A percentile compares a stretch with the other conserved stretches of the same genome.
Conservation (phyloP, 2,113 vertebrate species). For the Rhadina sibilatrix region DNA sequence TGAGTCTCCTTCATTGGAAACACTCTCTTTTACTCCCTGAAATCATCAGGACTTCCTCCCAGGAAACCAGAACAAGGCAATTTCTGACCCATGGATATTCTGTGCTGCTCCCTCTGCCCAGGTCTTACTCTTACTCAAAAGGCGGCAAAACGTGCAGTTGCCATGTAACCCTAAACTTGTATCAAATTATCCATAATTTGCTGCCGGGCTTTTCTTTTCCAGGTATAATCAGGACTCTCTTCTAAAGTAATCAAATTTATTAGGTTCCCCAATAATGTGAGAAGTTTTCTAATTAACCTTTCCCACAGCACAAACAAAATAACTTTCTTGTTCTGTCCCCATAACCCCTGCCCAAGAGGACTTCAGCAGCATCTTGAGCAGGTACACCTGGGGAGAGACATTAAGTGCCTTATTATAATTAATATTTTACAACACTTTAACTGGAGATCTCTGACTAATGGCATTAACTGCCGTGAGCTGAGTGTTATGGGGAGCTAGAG, state of each 20-base stretch:
- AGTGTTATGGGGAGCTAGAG: not conserved
- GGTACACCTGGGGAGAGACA: not conserved
- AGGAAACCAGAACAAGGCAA: not conserved
- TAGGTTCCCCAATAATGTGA: not conserved
- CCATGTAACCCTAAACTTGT: not conserved
- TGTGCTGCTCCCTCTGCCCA: not conserved
- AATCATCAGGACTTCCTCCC: not conserved
- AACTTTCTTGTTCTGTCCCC: not conserved
- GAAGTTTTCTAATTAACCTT: slow-evolving; percentile 20
- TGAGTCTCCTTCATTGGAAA: not conserved
- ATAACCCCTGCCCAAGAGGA: not conserved
- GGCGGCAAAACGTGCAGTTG: not conserved
- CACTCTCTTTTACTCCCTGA: not conserved
- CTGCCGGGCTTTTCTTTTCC: not conserved
- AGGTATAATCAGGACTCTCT: not conserved
- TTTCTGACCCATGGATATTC: not conserved
- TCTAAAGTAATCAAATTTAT: slow-evolving; percentile 16
- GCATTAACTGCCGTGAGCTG: not conserved
- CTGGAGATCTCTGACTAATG: not conserved
- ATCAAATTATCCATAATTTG: not conserved
- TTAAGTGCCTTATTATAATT: not conserved
- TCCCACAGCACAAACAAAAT: not conserved
- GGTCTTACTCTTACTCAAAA: not conserved
- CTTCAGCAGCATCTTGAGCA: not conserved
- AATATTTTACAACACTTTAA: not conserved